Evolutionary conservation across 2,888 invertebrate species (phyloP).

Genomic region (Dusona sp.): DNA sequence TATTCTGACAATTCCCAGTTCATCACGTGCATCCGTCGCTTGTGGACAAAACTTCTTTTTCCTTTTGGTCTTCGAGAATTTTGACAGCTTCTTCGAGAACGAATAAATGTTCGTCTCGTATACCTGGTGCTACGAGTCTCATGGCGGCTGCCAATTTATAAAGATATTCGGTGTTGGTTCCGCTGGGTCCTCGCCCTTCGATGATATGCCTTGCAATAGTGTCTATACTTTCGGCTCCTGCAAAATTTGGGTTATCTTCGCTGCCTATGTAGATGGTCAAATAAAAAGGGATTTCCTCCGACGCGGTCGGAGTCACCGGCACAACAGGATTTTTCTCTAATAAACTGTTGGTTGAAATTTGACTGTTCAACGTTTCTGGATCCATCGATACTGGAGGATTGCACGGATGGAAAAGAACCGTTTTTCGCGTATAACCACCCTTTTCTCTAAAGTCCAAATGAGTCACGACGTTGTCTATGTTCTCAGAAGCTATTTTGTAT

Average conservation of each 20-base stretch:
- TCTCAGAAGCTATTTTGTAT: slow-evolving; percentile 91
- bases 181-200: slow-evolving; percentile 92
- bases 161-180: slow-evolving; percentile 96
- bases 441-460: slow-evolving; percentile 97
- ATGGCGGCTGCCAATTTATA: slow-evolving; percentile 93
- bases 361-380: slow-evolving; percentile 73
- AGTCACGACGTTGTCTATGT: slow-evolving; percentile 89
- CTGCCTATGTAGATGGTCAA: slow-evolving; percentile 94
- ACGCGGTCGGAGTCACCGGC: slow-evolving; percentile 69
- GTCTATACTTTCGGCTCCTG: slow-evolving; percentile 91
- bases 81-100: slow-evolving; percentile 88
- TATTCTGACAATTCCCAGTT: neutral
- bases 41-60: slow-evolving; percentile 36
- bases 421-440: slow-evolving; percentile 93
- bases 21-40: slow-evolving; percentile 38
- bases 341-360: slow-evolving; percentile 11
- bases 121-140: slow-evolving; percentile 90
- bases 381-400: slow-evolving; percentile 69
- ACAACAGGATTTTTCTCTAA: slow-evolving; percentile 63
- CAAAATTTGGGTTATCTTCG: slow-evolving; percentile 92
- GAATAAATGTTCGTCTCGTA: slow-evolving; percentile 91
- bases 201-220: slow-evolving; percentile 93
- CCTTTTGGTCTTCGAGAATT: slow-evolving; percentile 76
- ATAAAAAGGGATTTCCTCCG: slow-evolving; percentile 87
- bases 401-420: slow-evolving; percentile 90